phyloP scores from a whole-genome alignment of 2,113 vertebrate species.

The Oxyura jamaicensis region DNA sequence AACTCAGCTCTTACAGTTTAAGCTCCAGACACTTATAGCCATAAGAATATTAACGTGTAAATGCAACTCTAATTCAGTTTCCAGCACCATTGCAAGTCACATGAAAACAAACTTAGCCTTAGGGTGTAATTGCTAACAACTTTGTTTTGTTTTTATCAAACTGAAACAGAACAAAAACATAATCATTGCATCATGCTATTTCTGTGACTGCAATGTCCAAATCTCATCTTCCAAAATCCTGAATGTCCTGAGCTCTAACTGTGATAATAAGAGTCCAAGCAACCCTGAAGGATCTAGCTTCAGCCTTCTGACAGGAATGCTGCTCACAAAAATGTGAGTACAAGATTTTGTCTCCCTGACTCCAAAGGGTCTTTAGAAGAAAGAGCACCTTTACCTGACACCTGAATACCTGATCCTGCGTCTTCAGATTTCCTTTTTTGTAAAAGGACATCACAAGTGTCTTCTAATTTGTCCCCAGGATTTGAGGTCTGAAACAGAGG shows the following conservation, averaged over 20 bases:
- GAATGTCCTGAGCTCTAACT: background rate
- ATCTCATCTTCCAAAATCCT: background rate
- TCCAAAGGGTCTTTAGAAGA: background rate
- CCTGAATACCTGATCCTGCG: background rate
- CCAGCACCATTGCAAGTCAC: background rate
- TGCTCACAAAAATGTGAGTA: background rate
- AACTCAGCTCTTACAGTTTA: background rate
- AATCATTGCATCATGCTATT: background rate
- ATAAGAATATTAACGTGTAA: slow-evolving; percentile 10
- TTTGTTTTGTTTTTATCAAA: background rate
- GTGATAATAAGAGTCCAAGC: background rate
- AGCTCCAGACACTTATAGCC: slow-evolving; percentile 2
- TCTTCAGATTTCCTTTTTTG: background rate
- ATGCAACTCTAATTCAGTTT: slow-evolving; percentile 28
- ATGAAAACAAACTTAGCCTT: background rate
- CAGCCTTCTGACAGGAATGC: background rate
- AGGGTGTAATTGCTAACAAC: background rate
- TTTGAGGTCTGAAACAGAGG: slow-evolving; percentile 47
- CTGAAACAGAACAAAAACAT: background rate
- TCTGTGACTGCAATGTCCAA: background rate
- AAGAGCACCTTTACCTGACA: background rate
- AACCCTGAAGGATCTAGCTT: background rate
- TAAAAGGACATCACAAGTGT: background rate
- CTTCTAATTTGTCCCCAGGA: slow-evolving; percentile 37
- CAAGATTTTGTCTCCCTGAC: accelerated